A percentile compares a stretch with the other conserved stretches of the same genome.
phyloP scores from a whole-genome alignment of 1,140 invertebrate genomes.

The Zaprionus taronus region DNA sequence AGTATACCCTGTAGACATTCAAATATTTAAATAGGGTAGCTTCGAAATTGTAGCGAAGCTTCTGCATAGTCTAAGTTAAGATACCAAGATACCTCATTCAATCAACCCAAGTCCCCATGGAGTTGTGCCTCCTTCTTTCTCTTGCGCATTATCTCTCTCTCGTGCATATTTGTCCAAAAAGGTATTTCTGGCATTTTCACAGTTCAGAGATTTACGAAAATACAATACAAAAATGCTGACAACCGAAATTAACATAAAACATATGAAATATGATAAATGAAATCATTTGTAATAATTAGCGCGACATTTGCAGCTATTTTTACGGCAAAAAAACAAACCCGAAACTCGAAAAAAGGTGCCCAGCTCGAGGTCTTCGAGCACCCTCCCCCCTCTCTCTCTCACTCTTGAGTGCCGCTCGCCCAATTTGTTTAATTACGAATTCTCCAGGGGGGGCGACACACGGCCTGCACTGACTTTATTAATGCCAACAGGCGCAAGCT shows the following conservation, averaged over 20 bases:
- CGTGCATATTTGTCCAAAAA: constrained; percentile 15
- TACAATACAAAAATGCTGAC: constrained; percentile 47
- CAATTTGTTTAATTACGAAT: constrained; percentile 77
- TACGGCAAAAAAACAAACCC: constrained; percentile 25
- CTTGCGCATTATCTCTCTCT: not conserved
- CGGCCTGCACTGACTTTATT: constrained; percentile 60
- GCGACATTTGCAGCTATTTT: constrained; percentile 66
- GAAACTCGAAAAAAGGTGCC: not conserved
- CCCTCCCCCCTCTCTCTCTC: not conserved
- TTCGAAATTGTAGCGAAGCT: not conserved
- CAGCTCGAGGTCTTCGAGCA: not conserved
- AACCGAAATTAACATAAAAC: constrained; percentile 56
- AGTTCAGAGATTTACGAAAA: constrained; percentile 50
- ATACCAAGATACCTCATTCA: not conserved
- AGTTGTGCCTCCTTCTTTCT: not conserved
- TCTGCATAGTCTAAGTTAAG: not conserved
- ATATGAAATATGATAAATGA: constrained; percentile 63
- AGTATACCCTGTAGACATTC: constrained; percentile 11
- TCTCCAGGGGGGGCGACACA: constrained; percentile 38
- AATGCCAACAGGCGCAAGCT: constrained; percentile 60
- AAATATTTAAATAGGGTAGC: not conserved
- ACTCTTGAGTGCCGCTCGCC: constrained; percentile 20
- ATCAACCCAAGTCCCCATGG: not conserved
- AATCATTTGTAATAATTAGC: constrained; percentile 80
- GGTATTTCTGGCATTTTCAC: constrained; percentile 68